Conservation (phyloP, 1,140 invertebrate genomes). For the Penaeus japonicus region DNA sequence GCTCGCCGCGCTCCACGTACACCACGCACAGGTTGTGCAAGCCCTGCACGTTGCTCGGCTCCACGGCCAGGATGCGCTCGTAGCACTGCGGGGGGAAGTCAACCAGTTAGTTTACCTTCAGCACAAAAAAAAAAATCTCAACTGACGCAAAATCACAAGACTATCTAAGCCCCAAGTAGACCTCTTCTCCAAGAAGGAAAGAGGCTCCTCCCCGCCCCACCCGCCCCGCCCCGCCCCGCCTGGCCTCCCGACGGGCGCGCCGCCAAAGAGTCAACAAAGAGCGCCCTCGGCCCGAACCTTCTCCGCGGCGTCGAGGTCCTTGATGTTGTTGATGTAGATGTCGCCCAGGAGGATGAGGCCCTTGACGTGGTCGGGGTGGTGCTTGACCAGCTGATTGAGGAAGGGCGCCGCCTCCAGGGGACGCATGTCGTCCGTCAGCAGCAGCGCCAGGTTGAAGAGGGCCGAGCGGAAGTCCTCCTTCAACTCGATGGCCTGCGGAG, state of each 20-base stretch:
- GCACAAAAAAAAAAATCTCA: neutral
- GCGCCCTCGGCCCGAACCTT: constrained; percentile 68
- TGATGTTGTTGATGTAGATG: constrained; percentile 95
- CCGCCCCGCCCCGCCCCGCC: too few relatives aligned
- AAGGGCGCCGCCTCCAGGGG: constrained; percentile 92
- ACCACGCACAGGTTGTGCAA: constrained; percentile 96
- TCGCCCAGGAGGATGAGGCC: constrained; percentile 93
- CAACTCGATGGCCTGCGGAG: constrained; percentile 61
- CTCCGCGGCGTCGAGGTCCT: constrained; percentile 91
- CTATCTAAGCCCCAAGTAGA: neutral
- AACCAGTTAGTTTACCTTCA: neutral
- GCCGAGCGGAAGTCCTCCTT: constrained; percentile 81
- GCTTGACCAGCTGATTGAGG: constrained; percentile 87
- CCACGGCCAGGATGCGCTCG: constrained; percentile 82
- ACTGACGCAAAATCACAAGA: neutral
- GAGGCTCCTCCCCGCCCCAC: too few relatives aligned
- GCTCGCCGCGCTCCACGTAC: constrained; percentile 87
- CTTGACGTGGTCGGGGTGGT: constrained; percentile 94
- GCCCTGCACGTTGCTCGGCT: constrained; percentile 92
- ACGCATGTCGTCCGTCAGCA: constrained; percentile 85
- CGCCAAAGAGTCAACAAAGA: neutral
- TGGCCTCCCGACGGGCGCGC: too few relatives aligned
- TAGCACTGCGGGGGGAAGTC: constrained; percentile 77
- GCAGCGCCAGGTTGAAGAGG: constrained; percentile 90
- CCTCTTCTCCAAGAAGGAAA: too few relatives aligned